Percentiles rank a stretch among this genome's conserved stretches.
These are phyloP conservation scores for Heterotis niloticus DNA, from an alignment of 2,113 vertebrate species.

Conservation along the genomic window DNA sequence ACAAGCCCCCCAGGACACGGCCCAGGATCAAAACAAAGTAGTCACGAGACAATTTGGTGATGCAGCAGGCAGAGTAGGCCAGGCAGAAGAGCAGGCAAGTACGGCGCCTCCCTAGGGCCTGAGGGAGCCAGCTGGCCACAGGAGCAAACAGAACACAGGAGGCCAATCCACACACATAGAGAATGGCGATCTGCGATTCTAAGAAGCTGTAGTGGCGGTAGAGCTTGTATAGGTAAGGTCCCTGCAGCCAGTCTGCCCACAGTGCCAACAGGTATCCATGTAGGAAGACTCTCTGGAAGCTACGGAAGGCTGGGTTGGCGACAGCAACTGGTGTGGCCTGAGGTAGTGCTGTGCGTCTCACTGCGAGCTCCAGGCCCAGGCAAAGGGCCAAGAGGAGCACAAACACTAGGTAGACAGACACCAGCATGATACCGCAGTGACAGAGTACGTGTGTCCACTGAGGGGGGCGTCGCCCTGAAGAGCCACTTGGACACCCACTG, in stretches of 20 bases:
- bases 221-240: constrained; percentile 89
- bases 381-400: constrained; percentile 69
- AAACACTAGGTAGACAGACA: constrained; percentile 75
- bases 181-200: constrained; percentile 86
- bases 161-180: constrained; percentile 86
- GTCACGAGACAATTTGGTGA: constrained; percentile 83
- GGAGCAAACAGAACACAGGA: constrained; percentile 80
- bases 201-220: constrained; percentile 89
- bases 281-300: constrained; percentile 78
- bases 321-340: constrained; percentile 52
- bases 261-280: constrained; percentile 80
- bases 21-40: constrained; percentile 82
- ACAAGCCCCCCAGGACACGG: constrained; percentile 79
- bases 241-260: constrained; percentile 89
- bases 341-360: constrained; percentile 63
- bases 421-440: constrained; percentile 68
- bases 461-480: background rate
- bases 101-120: constrained; percentile 73
- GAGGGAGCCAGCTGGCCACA: constrained; percentile 73
- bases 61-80: constrained; percentile 76
- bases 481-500: background rate
- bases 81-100: constrained; percentile 84
- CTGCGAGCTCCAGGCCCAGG: constrained; percentile 72
- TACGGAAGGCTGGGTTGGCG: constrained; percentile 78
- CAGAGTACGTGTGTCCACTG: background rate